Evolutionary conservation across 2,797 vertebrate genomes (phyloP).

Genomic region (Garrulus glandarius): DNA sequence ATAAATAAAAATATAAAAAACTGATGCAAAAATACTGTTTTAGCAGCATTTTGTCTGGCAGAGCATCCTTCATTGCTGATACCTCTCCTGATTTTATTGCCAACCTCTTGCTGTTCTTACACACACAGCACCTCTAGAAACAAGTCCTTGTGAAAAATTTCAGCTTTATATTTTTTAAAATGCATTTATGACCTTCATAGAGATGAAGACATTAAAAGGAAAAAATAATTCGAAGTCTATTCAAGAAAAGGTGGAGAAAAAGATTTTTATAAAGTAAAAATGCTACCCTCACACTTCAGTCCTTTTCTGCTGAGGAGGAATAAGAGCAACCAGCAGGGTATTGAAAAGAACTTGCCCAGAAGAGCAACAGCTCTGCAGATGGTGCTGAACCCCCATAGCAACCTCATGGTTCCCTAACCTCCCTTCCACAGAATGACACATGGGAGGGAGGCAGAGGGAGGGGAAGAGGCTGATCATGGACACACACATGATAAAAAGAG

Average conservation of each 20-base stretch:
- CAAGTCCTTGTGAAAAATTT: not conserved
- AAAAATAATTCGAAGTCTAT: not conserved
- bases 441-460: not conserved
- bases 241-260: not conserved
- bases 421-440: accelerated
- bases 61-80: not conserved
- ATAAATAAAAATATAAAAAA: not conserved
- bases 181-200: not conserved
- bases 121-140: not conserved
- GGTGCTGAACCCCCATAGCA: not conserved
- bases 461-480: not conserved
- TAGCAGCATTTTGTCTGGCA: not conserved
- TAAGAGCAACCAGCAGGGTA: not conserved
- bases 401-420: accelerated
- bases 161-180: accelerated
- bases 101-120: not conserved
- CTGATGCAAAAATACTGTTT: not conserved
- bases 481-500: accelerated
- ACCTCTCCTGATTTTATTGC: not conserved
- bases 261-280: not conserved
- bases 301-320: not conserved
- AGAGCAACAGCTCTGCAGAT: not conserved
- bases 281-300: not conserved
- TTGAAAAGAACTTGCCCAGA: not conserved
- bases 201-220: not conserved